A percentile compares a stretch with the other conserved stretches of the same genome.
Conservation (phyloP, 2,888 invertebrate genomes). For the Aelia acuminata region DNA sequence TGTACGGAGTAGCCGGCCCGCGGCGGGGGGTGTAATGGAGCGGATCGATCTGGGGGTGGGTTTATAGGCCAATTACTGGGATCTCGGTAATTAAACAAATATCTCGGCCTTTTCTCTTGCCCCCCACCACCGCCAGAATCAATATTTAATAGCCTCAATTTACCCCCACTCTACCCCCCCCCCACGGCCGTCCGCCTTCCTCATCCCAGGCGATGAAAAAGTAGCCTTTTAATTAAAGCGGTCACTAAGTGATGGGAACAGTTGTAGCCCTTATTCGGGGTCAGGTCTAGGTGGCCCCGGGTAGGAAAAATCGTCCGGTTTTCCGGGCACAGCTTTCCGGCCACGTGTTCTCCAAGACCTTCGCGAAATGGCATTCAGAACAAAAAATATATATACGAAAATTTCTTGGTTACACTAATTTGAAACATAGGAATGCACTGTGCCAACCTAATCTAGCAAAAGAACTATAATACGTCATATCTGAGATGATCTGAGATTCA, state of each 20-base stretch:
- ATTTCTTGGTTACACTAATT: no score
- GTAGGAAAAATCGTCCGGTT: neutral
- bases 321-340: neutral
- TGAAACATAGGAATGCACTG: no score
- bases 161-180: slow-evolving; percentile 46
- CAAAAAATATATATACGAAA: neutral
- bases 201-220: slow-evolving; percentile 46
- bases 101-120: slow-evolving; percentile 52
- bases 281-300: neutral
- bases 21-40: slow-evolving; percentile 54
- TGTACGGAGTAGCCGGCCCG: neutral
- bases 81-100: slow-evolving; percentile 61
- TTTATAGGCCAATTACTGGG: slow-evolving; percentile 60
- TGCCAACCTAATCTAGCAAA: no score
- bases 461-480: no score
- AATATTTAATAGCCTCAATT: slow-evolving; percentile 61
- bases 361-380: neutral
- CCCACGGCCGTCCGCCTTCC: neutral
- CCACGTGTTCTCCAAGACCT: neutral
- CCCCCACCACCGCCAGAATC: slow-evolving; percentile 56
- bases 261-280: neutral
- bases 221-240: slow-evolving; percentile 52
- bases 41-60: slow-evolving; percentile 56
- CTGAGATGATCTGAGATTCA: no score
- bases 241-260: slow-evolving; percentile 37